phyloP scores from a whole-genome alignment of 2,113 vertebrate species.

The Collichthys lucidus region DNA sequence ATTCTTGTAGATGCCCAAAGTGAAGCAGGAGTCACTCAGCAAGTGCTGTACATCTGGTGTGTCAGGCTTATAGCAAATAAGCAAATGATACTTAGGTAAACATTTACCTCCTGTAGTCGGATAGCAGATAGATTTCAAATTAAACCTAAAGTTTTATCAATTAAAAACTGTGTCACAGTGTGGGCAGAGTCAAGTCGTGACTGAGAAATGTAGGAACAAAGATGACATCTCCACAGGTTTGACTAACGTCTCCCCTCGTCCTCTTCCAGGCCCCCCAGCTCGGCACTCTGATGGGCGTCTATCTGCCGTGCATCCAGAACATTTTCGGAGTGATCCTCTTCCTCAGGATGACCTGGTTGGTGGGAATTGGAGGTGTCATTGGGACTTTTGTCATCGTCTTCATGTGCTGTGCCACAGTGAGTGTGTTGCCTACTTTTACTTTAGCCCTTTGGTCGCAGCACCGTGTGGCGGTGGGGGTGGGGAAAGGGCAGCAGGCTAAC shows the following conservation, averaged over 20 bases:
- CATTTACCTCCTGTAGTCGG: conserved; percentile 5
- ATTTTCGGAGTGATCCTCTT: conserved; percentile 99
- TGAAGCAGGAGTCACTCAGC: conserved; percentile 40
- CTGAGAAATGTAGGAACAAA: background rate
- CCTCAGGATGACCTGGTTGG: conserved; percentile 98
- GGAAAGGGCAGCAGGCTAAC: background rate
- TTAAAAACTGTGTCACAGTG: background rate
- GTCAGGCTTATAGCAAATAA: conserved; percentile 4
- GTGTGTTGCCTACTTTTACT: conserved; percentile 65
- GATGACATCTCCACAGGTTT: background rate
- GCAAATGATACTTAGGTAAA: background rate
- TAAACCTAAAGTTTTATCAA: background rate
- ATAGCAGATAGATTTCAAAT: background rate
- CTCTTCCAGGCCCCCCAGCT: conserved; percentile 90
- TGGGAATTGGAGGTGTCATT: conserved; percentile 95
- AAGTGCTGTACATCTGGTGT: conserved; percentile 43
- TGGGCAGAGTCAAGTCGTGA: background rate
- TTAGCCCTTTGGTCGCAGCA: background rate
- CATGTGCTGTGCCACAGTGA: conserved; percentile 97
- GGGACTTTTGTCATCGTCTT: conserved; percentile 96
- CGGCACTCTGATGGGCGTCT: conserved; percentile 99
- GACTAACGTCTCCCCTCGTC: background rate
- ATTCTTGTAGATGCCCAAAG: conserved; percentile 30
- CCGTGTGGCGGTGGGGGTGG: too few species aligned
- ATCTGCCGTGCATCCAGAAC: conserved; percentile 98